Evolutionary conservation across 2,797 vertebrate species (phyloP).

Genomic region (Xenentodon cancila): DNA sequence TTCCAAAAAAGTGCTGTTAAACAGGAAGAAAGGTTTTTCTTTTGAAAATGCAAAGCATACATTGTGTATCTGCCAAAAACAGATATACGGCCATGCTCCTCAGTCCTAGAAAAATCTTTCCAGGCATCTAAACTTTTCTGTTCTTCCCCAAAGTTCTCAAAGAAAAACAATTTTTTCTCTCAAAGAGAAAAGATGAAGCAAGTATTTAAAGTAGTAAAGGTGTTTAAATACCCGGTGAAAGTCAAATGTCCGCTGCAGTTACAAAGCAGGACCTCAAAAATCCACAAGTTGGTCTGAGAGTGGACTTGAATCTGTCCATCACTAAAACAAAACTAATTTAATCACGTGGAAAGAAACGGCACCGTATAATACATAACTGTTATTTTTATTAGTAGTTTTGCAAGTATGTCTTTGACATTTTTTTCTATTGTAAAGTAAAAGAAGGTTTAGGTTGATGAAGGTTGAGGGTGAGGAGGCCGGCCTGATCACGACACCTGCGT

Average conservation of each 20-base stretch:
- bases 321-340: too few species aligned
- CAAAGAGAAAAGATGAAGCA: background rate
- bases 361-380: too few species aligned
- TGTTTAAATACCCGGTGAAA: background rate
- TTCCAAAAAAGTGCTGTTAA: too few species aligned
- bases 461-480: conserved; percentile 16
- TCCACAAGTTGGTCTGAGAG: background rate
- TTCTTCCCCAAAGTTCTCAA: background rate
- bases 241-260: background rate
- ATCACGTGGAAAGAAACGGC: too few species aligned
- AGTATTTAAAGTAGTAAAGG: background rate
- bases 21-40: too few species aligned
- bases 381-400: too few species aligned
- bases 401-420: background rate
- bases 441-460: conserved; percentile 33
- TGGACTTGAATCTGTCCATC: too few species aligned
- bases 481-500: conserved; percentile 67
- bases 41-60: too few species aligned
- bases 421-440: background rate
- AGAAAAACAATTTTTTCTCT: background rate
- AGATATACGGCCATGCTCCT: too few species aligned
- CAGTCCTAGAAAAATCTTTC: background rate
- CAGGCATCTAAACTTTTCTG: background rate
- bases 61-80: too few species aligned
- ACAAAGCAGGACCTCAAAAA: background rate